Evolutionary conservation across 1,140 invertebrate genomes (phyloP).

Genomic region (Lepidurus arcticus): DNA sequence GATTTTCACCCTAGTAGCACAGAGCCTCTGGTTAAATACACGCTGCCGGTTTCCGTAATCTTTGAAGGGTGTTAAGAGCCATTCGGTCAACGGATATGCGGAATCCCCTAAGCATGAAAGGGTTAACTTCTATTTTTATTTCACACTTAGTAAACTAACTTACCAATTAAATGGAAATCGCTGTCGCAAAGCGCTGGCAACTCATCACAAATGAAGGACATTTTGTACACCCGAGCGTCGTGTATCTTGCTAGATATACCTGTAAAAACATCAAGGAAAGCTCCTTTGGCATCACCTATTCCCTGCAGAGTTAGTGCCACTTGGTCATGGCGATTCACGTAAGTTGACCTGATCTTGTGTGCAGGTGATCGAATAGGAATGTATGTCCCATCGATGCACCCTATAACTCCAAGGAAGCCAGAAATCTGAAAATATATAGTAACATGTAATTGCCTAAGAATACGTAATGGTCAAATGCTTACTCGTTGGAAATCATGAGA

Average conservation of each 20-base stretch:
- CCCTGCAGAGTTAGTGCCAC: constrained; percentile 40
- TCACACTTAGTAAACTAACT: too few relatives aligned
- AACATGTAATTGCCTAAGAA: too few relatives aligned
- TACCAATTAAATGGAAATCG: constrained; percentile 40
- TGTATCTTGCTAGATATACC: constrained; percentile 39
- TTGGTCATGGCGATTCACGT: constrained; percentile 39
- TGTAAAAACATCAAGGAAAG: constrained; percentile 40
- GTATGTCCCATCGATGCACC: constrained; percentile 37
- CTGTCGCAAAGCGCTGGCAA: constrained; percentile 36
- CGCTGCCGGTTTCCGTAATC: constrained; percentile 30
- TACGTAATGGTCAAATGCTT: too few relatives aligned
- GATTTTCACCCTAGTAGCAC: constrained; percentile 30
- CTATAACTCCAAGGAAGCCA: constrained; percentile 35
- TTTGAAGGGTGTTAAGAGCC: constrained; percentile 41
- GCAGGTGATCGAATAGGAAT: constrained; percentile 37
- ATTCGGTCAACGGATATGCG: constrained; percentile 41
- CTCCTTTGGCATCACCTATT: constrained; percentile 38
- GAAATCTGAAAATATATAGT: constrained; percentile 13
- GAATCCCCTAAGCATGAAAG: constrained; percentile 36
- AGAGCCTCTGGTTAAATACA: background rate
- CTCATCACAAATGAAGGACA: constrained; percentile 34
- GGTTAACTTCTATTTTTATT: too few relatives aligned
- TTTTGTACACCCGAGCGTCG: constrained; percentile 38
- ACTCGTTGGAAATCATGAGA: too few relatives aligned
- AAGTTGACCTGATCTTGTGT: constrained; percentile 38